These are phyloP conservation scores for Calameuta idolon DNA, from an alignment of 2,888 invertebrate genomes.

Conservation along the genomic window DNA sequence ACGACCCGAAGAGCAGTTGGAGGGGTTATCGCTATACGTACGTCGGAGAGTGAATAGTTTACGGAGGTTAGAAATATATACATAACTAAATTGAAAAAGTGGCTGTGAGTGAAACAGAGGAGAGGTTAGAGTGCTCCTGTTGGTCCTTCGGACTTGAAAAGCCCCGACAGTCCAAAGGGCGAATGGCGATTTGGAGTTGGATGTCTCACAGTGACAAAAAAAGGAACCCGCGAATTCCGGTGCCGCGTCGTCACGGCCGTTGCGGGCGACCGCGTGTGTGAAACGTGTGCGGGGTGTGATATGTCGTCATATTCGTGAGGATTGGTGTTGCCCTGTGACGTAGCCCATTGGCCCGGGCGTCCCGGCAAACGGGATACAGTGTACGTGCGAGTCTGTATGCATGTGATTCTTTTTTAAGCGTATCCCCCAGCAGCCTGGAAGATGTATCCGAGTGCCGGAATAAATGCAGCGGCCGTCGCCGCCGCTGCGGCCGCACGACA, in stretches of 20 bases:
- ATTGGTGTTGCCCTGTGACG: conserved; percentile 14
- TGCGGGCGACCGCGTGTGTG: neutral
- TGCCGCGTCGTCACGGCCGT: neutral
- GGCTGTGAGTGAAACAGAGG: neutral
- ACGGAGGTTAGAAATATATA: neutral
- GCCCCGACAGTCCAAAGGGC: conserved; percentile 13
- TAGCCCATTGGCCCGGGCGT: conserved; percentile 19
- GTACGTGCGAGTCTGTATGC: conserved; percentile 5
- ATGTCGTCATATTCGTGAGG: conserved; percentile 15
- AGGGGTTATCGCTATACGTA: neutral
- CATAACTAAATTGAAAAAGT: neutral
- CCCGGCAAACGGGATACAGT: conserved; percentile 20
- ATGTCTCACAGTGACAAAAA: conserved; percentile 3
- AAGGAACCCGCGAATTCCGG: conserved; percentile 10
- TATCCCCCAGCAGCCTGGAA: conserved; percentile 63
- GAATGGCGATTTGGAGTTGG: conserved; percentile 21
- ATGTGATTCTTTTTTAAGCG: conserved; percentile 44
- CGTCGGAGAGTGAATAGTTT: neutral
- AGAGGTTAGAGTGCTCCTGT: neutral
- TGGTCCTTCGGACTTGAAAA: neutral
- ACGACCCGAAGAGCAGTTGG: neutral
- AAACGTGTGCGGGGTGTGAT: conserved; percentile 14
- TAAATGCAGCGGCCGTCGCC: conserved; percentile 88
- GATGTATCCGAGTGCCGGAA: conserved; percentile 89
- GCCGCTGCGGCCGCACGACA: conserved; percentile 88